Base-by-base conservation (phyloP, 2,888 invertebrate species). In the Drosophila gaucha region DNA sequence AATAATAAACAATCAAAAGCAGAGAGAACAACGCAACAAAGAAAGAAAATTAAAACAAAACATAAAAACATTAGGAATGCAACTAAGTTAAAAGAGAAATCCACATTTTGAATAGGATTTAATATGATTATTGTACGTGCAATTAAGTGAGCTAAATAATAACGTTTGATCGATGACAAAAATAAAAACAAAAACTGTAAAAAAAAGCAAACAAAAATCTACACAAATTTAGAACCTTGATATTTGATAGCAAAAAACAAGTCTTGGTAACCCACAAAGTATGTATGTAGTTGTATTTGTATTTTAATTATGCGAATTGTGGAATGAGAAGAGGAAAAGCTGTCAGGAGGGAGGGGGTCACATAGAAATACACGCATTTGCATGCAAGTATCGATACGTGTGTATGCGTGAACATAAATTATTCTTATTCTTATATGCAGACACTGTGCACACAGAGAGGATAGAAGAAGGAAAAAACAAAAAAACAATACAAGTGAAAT, bases 281-380 rank as follows among this genome's bases (percentile, higher is more conserved):
- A 58, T 78, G 78, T 78, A 56, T 78, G 80, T 67, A 65, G 60
- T 59, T 65, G 64, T 72, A 78, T 68, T 78, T 70, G 55, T 71
- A 66, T 60, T 70, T 74, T 62, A 71, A 57, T 41, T 64, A 56
- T 41, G 43, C 55, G 38, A 44, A 54, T 52, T 70, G 39, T 16
- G 28, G 14, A 12, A 36, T 14, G 30, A 9, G 30, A n/a, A 14
- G 20, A 20, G 20, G n/a, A n/a, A n/a, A 30, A 46, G 30, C 9
- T 30, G 31, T 14, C 14, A 10, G 24, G 10, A 6, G 41, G 8
- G 18, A 10, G 20, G 20, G 36, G 26, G 22, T 36, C 16, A 31
- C 18, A 36, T 20, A 41, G 9, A 35, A 12, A 30, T 20, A n/a
- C 28, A 22, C 36, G 50, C 26, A 18, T 35, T 16, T 44, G 30